Conservation (phyloP, 2,888 invertebrate genomes). For the Polylopha cassiicola region DNA sequence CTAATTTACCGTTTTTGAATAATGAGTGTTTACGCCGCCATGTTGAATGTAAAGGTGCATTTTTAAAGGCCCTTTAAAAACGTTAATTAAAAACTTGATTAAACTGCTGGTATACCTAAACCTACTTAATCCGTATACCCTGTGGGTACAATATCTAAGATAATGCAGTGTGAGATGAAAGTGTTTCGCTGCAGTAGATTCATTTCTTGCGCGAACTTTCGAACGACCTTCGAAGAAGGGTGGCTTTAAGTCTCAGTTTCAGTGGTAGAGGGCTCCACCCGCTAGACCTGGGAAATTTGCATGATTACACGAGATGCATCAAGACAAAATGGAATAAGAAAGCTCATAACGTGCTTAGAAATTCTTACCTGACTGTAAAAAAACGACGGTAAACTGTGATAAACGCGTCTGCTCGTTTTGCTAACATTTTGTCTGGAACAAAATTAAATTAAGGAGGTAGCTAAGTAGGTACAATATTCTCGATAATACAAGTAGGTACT, state of each 20-base stretch:
- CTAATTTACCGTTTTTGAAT: constrained; percentile 14
- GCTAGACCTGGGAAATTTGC: constrained; percentile 65
- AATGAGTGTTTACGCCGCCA: constrained; percentile 13
- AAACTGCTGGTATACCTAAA: too few relatives aligned
- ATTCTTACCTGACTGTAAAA: too few relatives aligned
- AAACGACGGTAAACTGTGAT: too few relatives aligned
- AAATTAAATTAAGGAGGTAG: too few relatives aligned
- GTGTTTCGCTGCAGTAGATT: constrained; percentile 65
- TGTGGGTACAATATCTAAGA: constrained; percentile 17
- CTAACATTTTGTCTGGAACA: too few relatives aligned
- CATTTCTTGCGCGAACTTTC: constrained; percentile 67
- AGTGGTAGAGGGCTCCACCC: constrained; percentile 53
- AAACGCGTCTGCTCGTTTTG: too few relatives aligned
- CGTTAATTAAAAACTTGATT: too few relatives aligned
- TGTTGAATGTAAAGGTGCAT: constrained; percentile 2
- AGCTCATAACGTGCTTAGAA: constrained; percentile 16
- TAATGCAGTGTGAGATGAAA: constrained; percentile 55
- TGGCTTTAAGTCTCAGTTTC: constrained; percentile 63
- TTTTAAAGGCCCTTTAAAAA: not conserved
- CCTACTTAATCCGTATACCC: not conserved
- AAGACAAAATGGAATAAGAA: constrained; percentile 34
- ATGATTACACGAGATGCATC: constrained; percentile 66
- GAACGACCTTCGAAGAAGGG: constrained; percentile 72
- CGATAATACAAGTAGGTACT: too few relatives aligned
- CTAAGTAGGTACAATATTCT: too few relatives aligned